A percentile compares a stretch with the other conserved stretches of the same genome.
These are phyloP conservation scores for Perdix hodgsoniae DNA, from an alignment of 2,797 vertebrate species.

Conservation along the genomic window DNA sequence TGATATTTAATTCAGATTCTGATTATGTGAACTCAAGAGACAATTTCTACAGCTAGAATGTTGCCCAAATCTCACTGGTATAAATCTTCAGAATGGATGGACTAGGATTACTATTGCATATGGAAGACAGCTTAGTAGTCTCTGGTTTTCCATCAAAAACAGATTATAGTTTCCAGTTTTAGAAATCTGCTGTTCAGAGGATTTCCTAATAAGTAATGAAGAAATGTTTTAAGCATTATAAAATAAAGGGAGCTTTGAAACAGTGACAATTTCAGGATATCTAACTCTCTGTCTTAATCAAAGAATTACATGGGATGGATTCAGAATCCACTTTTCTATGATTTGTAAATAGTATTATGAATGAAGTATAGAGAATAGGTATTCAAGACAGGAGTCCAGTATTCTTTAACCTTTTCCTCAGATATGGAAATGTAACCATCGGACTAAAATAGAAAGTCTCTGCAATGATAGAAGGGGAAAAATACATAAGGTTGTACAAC, in stretches of 20 bases:
- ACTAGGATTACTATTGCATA: conserved; percentile 20
- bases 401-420: conserved; percentile 20
- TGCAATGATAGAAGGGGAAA: background rate
- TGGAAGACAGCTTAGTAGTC: conserved; percentile 32
- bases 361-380: background rate
- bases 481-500: background rate
- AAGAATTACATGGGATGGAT: background rate
- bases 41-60: conserved; percentile 34
- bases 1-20: conserved; percentile 24
- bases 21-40: conserved; percentile 16
- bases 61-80: background rate
- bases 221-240: conserved; percentile 7
- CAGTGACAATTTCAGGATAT: background rate
- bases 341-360: background rate
- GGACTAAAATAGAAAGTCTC: background rate
- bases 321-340: conserved; percentile 4
- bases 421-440: background rate
- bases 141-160: conserved; percentile 49
- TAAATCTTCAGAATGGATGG: conserved; percentile 30
- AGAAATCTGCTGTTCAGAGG: background rate
- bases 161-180: background rate
- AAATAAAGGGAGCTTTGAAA: conserved; percentile 41
- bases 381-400: background rate
- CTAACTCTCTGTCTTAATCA: background rate
- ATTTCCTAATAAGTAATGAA: background rate